Evolutionary conservation across 2,113 vertebrate species (phyloP).

Genomic region (Podocnemis expansa): DNA sequence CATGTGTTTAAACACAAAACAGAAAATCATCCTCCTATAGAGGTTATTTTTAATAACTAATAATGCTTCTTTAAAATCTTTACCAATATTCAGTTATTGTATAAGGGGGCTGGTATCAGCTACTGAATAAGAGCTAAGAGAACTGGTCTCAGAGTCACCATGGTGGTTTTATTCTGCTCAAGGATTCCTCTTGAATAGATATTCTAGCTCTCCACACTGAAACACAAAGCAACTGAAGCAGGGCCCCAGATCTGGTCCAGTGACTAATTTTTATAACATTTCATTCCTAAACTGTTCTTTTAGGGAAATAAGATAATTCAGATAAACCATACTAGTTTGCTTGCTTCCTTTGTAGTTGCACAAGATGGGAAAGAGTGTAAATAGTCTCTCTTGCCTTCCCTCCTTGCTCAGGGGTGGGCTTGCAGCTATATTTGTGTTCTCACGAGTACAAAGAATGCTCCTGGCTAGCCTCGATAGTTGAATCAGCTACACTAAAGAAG

Average conservation of each 20-base stretch:
- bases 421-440: not conserved
- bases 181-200: not conserved
- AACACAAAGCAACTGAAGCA: not conserved
- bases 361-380: not conserved
- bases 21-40: slow-evolving; percentile 17
- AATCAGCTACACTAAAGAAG: not conserved
- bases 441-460: not conserved
- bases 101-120: too few species aligned
- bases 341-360: not conserved
- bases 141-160: not conserved
- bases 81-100: not conserved
- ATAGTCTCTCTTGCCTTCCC: not conserved
- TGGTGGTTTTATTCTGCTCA: not conserved
- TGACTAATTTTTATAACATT: not conserved
- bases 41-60: not conserved
- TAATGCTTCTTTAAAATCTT: not conserved
- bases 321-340: not conserved
- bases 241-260: not conserved
- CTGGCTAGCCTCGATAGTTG: not conserved
- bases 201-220: not conserved
- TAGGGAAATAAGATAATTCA: not conserved
- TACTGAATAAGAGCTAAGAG: not conserved
- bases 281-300: not conserved
- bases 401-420: not conserved
- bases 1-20: slow-evolving; percentile 5